These are phyloP conservation scores for Labrus mixtus DNA, from an alignment of 2,113 vertebrate species.

Conservation along the genomic window DNA sequence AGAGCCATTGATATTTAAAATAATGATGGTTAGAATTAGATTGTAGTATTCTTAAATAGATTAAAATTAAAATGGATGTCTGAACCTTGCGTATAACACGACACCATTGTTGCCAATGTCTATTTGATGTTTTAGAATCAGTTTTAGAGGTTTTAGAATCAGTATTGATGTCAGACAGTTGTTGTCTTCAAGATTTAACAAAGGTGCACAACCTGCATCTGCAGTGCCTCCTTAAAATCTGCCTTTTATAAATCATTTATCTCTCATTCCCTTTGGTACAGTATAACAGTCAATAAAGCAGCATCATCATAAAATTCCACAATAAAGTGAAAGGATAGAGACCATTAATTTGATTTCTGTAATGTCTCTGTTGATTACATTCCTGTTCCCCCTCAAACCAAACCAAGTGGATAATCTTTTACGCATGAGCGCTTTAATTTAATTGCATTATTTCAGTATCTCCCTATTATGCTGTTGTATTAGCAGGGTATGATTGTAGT, in stretches of 20 bases:
- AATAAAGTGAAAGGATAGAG: constrained; percentile 17
- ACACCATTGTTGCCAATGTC: not conserved
- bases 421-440: constrained; percentile 64
- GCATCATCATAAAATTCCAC: constrained; percentile 11
- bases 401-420: constrained; percentile 56
- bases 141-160: too few relatives aligned
- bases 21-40: too few relatives aligned
- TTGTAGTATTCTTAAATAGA: too few relatives aligned
- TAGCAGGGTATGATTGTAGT: constrained; percentile 40
- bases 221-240: constrained; percentile 8
- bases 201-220: not conserved
- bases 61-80: too few relatives aligned
- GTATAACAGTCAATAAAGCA: constrained; percentile 11
- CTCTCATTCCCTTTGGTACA: constrained; percentile 10
- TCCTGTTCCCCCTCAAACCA: constrained; percentile 36
- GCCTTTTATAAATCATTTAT: not conserved
- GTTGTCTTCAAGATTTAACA: not conserved
- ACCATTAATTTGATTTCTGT: constrained; percentile 35
- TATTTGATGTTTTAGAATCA: too few relatives aligned
- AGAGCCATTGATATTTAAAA: too few relatives aligned
- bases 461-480: constrained; percentile 49
- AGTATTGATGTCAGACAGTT: too few relatives aligned
- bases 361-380: constrained; percentile 59
- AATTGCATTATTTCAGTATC: constrained; percentile 69
- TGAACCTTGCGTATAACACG: not conserved